Base-by-base conservation (phyloP, 2,888 invertebrate genomes). In the Conops quadrifasciatus region DNA sequence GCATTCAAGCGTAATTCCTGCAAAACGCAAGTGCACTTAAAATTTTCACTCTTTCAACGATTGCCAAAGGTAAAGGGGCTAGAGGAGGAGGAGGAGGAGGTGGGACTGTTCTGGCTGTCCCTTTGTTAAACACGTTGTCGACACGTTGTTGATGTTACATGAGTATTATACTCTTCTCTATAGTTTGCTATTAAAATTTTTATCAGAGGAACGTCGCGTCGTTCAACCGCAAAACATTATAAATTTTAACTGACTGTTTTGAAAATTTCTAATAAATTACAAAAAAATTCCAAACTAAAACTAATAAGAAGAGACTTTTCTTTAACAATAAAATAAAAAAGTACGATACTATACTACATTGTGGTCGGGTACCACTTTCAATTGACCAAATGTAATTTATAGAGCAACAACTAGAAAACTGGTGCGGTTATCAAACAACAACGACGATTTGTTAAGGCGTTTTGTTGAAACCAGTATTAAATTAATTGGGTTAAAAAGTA, bases 401-500 rank as follows among this genome's bases (percentile, higher is more conserved):
- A 49, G 19, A 16, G 2, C 5, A 1, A 1, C 53, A 21, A 21
- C 24, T 53, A 1, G 53, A 19, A 21, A 19, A 53, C 49, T 49
- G 16, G 49, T 11, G 21, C 21, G n/a, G 11, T 7, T 53, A 36
- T 36, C 9, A 36, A 36, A 36, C 36, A 36, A 9, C 49, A 49
- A 7, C 49, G n/a, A 49, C 15, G 49, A n/a, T 49, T 49, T 49
- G 7, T 16, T n/a, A 19, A 49, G 49, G 49, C 49, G 49, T 43
- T n/a, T n/a, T n/a, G n/a, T n/a, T 49, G 19, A 49, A 49, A 49
- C 49, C 49, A 49, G 49, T n/a, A 19, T 19, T 49, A 15, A 19
- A 49, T 49, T 49, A 49, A 49, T 49, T 49, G n/a, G 49, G 49
- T 49, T 49, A 49, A 49, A 49, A 49, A 49, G 15, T 16, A n/a